phyloP scores from a whole-genome alignment of 2,797 vertebrate species.

The Florisuga fusca region DNA sequence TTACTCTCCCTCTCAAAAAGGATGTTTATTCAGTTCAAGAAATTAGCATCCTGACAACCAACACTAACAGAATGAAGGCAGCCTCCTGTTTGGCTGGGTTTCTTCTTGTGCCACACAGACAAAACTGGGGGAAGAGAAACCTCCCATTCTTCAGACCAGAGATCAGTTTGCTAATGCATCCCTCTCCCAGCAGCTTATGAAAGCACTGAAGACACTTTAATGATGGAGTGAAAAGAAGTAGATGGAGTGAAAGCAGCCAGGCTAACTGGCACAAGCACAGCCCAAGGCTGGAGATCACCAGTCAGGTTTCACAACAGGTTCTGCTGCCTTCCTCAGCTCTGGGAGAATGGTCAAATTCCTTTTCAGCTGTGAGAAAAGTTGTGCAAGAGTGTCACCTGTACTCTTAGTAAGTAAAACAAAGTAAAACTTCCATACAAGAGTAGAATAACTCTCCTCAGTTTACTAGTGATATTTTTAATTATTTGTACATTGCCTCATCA shows the following conservation, averaged over 20 bases:
- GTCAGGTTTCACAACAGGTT: background rate
- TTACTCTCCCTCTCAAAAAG: background rate
- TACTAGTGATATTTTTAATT: background rate
- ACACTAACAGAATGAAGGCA: background rate
- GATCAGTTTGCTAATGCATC: background rate
- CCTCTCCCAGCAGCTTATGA: background rate
- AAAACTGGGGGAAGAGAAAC: background rate
- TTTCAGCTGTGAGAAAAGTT: background rate
- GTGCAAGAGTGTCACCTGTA: background rate
- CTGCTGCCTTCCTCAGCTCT: background rate
- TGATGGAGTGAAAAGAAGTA: background rate
- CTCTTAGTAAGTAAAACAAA: background rate
- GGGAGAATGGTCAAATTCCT: background rate
- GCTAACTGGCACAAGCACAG: background rate
- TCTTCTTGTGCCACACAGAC: background rate
- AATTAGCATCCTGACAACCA: background rate
- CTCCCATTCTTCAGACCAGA: background rate
- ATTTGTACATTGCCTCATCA: background rate
- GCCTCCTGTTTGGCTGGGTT: background rate
- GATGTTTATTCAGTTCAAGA: background rate
- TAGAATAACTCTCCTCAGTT: background rate
- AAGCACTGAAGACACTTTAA: background rate
- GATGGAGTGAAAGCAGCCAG: background rate
- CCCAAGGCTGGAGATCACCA: background rate
- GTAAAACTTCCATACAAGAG: background rate